These are phyloP conservation scores for Gymnobelideus leadbeateri DNA, from an alignment of 2,113 vertebrate species.

Conservation along the genomic window DNA sequence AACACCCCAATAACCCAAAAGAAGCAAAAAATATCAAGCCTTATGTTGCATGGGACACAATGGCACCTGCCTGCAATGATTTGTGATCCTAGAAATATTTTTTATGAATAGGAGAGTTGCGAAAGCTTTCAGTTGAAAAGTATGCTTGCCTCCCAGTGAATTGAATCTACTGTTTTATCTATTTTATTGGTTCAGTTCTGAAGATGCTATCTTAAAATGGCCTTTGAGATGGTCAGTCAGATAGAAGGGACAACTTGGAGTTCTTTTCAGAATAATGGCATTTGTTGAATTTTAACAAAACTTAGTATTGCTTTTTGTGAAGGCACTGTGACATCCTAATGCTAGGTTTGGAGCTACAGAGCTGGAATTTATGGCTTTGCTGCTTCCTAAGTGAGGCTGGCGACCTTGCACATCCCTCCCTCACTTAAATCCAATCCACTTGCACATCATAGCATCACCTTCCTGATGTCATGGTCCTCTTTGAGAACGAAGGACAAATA, in stretches of 20 bases:
- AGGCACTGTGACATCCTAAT: neutral
- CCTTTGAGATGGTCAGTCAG: conserved; percentile 40
- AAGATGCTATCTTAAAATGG: conserved; percentile 41
- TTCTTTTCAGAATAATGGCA: conserved; percentile 26
- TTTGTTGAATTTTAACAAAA: conserved; percentile 40
- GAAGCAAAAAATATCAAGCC: conserved; percentile 64
- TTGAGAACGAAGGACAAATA: too few relatives aligned
- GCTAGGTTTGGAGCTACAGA: neutral
- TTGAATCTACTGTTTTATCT: neutral
- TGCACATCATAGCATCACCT: too few relatives aligned
- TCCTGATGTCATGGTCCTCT: too few relatives aligned
- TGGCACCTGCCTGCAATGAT: conserved; percentile 68
- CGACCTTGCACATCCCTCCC: too few relatives aligned
- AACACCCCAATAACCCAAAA: neutral
- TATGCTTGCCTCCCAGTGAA: conserved; percentile 38
- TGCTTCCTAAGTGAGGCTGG: neutral
- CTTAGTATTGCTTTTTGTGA: conserved; percentile 25
- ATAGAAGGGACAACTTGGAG: neutral
- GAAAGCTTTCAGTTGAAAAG: conserved; percentile 67
- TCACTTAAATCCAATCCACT: too few relatives aligned
- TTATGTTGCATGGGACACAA: conserved; percentile 64
- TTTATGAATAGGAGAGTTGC: conserved; percentile 61
- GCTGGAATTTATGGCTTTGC: neutral
- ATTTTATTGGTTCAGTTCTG: conserved; percentile 39
- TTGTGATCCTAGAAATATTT: conserved; percentile 62